Evolutionary conservation across 2,113 vertebrate species (phyloP).

Genomic region (Epinephelus moara): DNA sequence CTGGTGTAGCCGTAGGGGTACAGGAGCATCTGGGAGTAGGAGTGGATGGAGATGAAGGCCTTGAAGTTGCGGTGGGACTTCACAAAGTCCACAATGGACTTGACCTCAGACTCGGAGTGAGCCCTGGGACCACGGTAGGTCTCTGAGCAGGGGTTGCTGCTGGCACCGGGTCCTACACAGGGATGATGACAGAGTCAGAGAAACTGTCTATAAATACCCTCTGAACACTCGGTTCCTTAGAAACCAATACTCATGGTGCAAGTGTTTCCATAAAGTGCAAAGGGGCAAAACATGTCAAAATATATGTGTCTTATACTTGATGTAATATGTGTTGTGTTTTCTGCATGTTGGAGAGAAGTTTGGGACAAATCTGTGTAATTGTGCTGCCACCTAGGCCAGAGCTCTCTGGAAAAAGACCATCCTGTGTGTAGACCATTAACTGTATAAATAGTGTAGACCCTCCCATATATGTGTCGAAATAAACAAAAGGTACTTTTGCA

Average conservation of each 20-base stretch:
- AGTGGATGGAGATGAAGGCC: slow-evolving; percentile 94
- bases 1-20: slow-evolving; percentile 92
- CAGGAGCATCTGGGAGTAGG: slow-evolving; percentile 95
- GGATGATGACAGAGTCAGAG: slow-evolving; percentile 8
- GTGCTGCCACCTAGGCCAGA: background rate
- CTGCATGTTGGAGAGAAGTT: background rate
- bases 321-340: background rate
- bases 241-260: background rate
- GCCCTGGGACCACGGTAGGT: slow-evolving; percentile 87
- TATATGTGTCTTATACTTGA: no score
- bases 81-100: slow-evolving; percentile 95
- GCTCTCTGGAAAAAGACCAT: background rate
- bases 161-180: slow-evolving; percentile 86
- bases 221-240: background rate
- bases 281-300: background rate
- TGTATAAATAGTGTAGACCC: background rate
- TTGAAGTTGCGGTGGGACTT: slow-evolving; percentile 90
- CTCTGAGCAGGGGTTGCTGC: slow-evolving; percentile 86
- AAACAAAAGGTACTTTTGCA: background rate
- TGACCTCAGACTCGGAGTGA: slow-evolving; percentile 93
- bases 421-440: background rate
- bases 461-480: background rate
- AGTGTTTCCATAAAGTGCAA: background rate
- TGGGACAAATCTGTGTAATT: background rate
- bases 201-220: background rate